Conservation (phyloP, 1,140 invertebrate genomes). For the Spodoptera frugiperda region DNA sequence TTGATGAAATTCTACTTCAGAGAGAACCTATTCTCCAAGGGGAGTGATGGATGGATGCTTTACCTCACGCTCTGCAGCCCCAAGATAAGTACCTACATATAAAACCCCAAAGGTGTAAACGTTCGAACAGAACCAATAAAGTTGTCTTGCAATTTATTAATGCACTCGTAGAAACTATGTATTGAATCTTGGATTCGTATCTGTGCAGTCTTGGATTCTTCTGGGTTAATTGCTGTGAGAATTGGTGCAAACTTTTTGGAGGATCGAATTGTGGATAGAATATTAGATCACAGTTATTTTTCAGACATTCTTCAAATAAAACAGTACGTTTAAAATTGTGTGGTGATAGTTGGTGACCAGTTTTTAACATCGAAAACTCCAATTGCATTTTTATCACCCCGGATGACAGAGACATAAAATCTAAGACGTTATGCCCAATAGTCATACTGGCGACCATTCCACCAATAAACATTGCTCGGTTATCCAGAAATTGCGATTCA, state of each 20-base stretch:
- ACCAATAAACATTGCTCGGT: background rate
- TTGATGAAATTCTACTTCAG: constrained; percentile 8
- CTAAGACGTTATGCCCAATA: too few relatives aligned
- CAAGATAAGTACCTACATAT: background rate
- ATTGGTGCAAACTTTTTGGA: too few relatives aligned
- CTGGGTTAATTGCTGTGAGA: background rate
- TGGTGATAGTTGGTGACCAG: too few relatives aligned
- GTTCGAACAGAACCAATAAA: constrained; percentile 27
- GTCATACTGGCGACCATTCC: background rate
- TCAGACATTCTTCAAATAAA: too few relatives aligned
- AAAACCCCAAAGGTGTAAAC: constrained; percentile 38
- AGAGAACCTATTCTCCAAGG: constrained; percentile 25
- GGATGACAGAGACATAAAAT: too few relatives aligned
- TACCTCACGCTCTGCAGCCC: constrained; percentile 14
- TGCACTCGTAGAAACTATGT: constrained; percentile 5
- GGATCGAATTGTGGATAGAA: too few relatives aligned
- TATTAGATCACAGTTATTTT: too few relatives aligned
- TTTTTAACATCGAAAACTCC: too few relatives aligned
- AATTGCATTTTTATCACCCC: too few relatives aligned
- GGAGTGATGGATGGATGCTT: constrained; percentile 24
- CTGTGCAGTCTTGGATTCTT: background rate
- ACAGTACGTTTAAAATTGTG: too few relatives aligned
- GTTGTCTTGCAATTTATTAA: constrained; percentile 24
- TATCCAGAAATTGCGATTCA: background rate
- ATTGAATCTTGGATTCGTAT: constrained; percentile 30